Evolutionary conservation across 2,797 vertebrate species (phyloP), one percentile per base, ranked within the genome.

Genomic region (Liparis tanakae): DNA sequence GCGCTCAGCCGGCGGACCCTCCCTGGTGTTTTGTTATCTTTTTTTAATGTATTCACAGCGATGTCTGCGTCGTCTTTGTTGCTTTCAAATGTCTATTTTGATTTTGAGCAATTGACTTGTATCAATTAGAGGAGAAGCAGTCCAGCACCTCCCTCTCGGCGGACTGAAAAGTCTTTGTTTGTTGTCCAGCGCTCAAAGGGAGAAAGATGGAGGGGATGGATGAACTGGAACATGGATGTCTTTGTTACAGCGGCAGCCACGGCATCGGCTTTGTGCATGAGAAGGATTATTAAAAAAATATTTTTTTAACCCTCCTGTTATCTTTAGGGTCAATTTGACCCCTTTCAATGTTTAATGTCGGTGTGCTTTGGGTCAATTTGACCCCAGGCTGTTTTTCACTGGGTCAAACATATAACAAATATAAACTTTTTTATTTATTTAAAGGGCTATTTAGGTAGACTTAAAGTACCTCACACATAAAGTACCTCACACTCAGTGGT

Each of bases 111-210:
- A n/a, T 25, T 53, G 18, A 67, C 25, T 44, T 76, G 17, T 17
- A 51, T 77, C 34, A 67, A 9, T 61, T 20, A 51, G 18, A 13
- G 18, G 15, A 67, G 55, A 37, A 58, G 12, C 37, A n/a, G 22
- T 48, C 36, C 14, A 12, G 1, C 3, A 37, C 18, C 18, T 30
- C 43, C n/a, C 20, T 58, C 51, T 41, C 56, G 67, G 7, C 70
- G 48, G 36, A 54, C 34, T 64, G 18, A 39, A 51, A 60, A 53
- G 37, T 64, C 22, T 39, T 78, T 85, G 51, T 83, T 79, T 76
- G 56, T 53, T 15, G 70, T 72, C 6, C 4, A 4, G 25, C 7
- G 48, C 60, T 80, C 50, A 73, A 65, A 76, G 54, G 33, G n/a
- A 69, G 69, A 54, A 71, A 54, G 51, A 64, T 54, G 55, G 25